Conservation (phyloP, 2,797 vertebrate genomes). For the Carduelis carduelis region DNA sequence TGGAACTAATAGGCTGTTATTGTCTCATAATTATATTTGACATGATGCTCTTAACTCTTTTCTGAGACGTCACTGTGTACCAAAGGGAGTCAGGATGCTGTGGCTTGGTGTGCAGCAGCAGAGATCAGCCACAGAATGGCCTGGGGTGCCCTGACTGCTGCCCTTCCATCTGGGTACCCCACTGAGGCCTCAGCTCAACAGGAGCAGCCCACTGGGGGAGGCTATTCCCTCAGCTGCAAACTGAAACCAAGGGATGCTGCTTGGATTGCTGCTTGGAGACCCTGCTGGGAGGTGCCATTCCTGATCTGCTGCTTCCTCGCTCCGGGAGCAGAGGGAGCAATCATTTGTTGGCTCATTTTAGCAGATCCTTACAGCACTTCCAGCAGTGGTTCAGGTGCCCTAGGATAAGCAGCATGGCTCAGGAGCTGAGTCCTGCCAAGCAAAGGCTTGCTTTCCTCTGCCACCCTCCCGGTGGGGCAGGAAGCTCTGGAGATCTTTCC, state of each 20-base stretch:
- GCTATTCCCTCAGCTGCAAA: background rate
- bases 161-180: background rate
- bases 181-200: background rate
- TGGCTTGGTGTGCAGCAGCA: background rate
- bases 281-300: background rate
- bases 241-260: background rate
- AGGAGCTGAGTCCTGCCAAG: background rate
- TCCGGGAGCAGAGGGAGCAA: background rate
- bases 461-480: accelerated
- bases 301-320: background rate
- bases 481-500: background rate
- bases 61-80: background rate
- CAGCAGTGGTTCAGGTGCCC: background rate
- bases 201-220: background rate
- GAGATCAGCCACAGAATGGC: accelerated
- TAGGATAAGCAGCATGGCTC: background rate
- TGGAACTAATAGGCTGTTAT: slow-evolving; percentile 66
- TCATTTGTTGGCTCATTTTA: background rate
- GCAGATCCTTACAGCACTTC: background rate
- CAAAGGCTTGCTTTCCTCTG: background rate
- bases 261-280: background rate
- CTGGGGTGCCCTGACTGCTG: accelerated
- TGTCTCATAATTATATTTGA: slow-evolving; percentile 68
- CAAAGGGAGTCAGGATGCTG: background rate
- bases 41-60: slow-evolving; percentile 47